Percentiles rank a stretch among this genome's conserved stretches.
phyloP scores from a whole-genome alignment of 2,888 invertebrate species.

The Folsomia candida region DNA sequence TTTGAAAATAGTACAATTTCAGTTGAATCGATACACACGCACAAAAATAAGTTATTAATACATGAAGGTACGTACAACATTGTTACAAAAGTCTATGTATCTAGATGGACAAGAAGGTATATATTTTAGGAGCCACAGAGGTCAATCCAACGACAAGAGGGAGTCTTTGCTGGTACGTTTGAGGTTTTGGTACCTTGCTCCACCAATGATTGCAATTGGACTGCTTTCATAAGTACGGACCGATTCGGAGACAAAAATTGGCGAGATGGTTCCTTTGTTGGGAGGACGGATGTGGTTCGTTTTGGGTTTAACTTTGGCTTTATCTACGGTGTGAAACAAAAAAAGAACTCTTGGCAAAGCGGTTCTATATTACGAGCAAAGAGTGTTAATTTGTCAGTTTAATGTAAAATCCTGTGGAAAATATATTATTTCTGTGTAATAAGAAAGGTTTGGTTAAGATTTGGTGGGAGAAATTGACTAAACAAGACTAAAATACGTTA shows the following conservation, averaged over 20 bases:
- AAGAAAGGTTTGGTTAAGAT: not conserved
- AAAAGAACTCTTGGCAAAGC: constrained; percentile 23
- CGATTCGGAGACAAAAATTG: constrained; percentile 60
- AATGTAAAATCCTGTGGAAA: constrained; percentile 1
- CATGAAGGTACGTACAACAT: not conserved
- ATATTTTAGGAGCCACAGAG: no score
- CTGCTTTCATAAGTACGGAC: constrained; percentile 62
- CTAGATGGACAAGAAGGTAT: no score
- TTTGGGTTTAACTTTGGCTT: constrained; percentile 6
- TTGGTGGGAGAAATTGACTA: not conserved
- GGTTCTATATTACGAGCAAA: not conserved
- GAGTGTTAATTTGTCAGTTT: no score
- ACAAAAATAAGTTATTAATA: not conserved
- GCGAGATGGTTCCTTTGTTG: constrained; percentile 51
- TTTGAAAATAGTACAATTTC: not conserved
- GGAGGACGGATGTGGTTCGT: not conserved
- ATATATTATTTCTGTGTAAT: constrained; percentile 8
- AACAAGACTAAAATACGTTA: no score
- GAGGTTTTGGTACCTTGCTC: constrained; percentile 58
- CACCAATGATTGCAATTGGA: constrained; percentile 70
- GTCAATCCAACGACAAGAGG: constrained; percentile 63
- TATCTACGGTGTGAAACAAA: constrained; percentile 17
- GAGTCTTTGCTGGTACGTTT: constrained; percentile 64
- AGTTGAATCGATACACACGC: not conserved
- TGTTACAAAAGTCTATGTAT: not conserved